Base-by-base conservation (phyloP, 2,797 vertebrate species). In the Periophthalmus magnuspinnatus region DNA sequence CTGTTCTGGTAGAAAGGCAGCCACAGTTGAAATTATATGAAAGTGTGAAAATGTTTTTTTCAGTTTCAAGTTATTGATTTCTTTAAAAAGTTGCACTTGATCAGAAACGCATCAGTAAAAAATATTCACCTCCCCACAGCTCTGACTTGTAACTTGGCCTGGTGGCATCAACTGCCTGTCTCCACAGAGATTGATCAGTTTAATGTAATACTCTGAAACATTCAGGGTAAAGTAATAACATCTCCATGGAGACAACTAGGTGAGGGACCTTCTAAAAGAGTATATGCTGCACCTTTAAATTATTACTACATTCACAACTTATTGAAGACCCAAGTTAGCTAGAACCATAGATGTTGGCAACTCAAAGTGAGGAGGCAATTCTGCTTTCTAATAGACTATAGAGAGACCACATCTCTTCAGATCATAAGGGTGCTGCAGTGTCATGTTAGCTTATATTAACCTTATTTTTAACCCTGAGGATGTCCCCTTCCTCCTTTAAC, bases 401-500 rank as follows among this genome's bases (percentile, higher is more conserved):
- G 48, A 50, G 7, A 50, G n/a, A 80, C 73, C 33, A 45, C 59
- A 75, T 77, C 45, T 67, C 2, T 55, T 55, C 21, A 58, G 47
- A 70, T 76, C 74, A 78, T 63, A 41, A 75, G 75, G 69, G 22
- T 22, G 1, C 32, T 19, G 47, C 22, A 11, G 45, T 50, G 22
- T 50, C 24, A 65, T 19, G 34, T 34, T 28, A 10, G 34, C 45
- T 65, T n/a, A 70, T 69, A 74, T 62, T 65, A 75, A 65, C 28
- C 67, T 57, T 54, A 63, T 80, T 77, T 72, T 73, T 34, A 69
- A 67, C 54, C 69, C 17, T 21, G 62, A 84, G 38, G 62, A 82
- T 69, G 72, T 70, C 68, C 62, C 68, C 45, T 33, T 33, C 72
- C 70, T 81, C 65, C 71, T 63, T 36, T 56, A 5, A 63, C 77